Evolutionary conservation across 2,888 invertebrate species (phyloP).

Genomic region (Diplolepis rosae): DNA sequence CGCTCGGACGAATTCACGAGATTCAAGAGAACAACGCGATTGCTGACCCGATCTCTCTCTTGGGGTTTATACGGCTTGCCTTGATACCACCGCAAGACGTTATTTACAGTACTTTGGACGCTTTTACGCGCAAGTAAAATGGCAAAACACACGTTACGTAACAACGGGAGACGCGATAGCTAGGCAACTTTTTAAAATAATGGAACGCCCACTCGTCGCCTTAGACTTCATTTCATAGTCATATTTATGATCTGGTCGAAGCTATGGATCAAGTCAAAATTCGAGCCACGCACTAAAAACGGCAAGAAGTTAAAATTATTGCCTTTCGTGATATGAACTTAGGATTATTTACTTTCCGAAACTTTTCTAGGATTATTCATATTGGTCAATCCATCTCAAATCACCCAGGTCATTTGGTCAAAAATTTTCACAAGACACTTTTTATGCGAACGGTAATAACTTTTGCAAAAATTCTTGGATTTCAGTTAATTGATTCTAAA

Average conservation of each 20-base stretch:
- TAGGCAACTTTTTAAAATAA: slow-evolving; percentile 53
- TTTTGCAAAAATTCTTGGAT: too few species aligned
- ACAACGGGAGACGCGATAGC: slow-evolving; percentile 50
- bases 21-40: slow-evolving; percentile 43
- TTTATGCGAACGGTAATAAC: too few species aligned
- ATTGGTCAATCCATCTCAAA: too few species aligned
- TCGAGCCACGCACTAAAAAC: background rate
- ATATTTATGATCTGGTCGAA: background rate
- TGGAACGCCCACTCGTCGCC: slow-evolving; percentile 42
- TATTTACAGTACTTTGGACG: slow-evolving; percentile 53
- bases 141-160: slow-evolving; percentile 52
- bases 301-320: background rate
- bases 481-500: too few species aligned
- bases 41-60: slow-evolving; percentile 52
- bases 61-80: slow-evolving; percentile 53
- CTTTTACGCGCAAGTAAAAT: slow-evolving; percentile 50
- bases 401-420: too few species aligned
- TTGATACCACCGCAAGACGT: slow-evolving; percentile 52
- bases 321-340: too few species aligned
- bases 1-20: slow-evolving; percentile 47
- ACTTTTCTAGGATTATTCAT: too few species aligned
- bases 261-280: slow-evolving; percentile 7
- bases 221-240: background rate
- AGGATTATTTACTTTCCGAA: too few species aligned
- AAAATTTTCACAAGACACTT: too few species aligned